These are phyloP conservation scores for Muschampia staudingeri DNA, from an alignment of 2,888 invertebrate species.

Conservation along the genomic window DNA sequence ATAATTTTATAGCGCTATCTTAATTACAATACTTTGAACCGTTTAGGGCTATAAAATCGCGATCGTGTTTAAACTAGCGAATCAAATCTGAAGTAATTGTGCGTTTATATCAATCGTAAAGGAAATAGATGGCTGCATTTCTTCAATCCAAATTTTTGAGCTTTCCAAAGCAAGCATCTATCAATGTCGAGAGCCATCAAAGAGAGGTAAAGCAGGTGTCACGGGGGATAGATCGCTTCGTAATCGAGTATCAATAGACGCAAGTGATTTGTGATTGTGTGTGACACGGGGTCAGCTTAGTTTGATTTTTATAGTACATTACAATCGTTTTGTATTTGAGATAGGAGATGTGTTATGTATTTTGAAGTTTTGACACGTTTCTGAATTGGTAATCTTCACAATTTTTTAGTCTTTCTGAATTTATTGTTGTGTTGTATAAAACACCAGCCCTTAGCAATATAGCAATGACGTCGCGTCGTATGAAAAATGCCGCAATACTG, in stretches of 20 bases:
- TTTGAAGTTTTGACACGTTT: neutral
- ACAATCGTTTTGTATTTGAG: neutral
- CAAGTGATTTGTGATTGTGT: conserved; percentile 72
- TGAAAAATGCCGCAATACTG: conserved; percentile 81
- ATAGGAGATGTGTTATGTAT: neutral
- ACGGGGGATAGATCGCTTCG: conserved; percentile 75
- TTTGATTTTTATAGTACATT: neutral
- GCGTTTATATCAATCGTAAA: neutral
- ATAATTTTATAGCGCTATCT: neutral
- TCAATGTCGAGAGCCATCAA: conserved; percentile 81
- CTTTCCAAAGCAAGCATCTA: conserved; percentile 75
- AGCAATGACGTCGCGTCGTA: conserved; percentile 77
- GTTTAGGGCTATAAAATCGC: neutral
- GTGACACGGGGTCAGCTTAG: conserved; percentile 48
- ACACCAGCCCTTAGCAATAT: conserved; percentile 69
- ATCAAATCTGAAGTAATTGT: neutral
- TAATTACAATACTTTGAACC: neutral
- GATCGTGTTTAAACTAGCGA: neutral
- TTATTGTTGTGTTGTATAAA: neutral
- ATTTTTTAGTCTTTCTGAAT: neutral
- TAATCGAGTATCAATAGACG: conserved; percentile 76
- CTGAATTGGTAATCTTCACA: too few species aligned
- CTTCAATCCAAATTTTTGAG: conserved; percentile 62
- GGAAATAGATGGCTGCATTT: neutral
- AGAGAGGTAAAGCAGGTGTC: conserved; percentile 79